phyloP scores from a whole-genome alignment of 2,113 vertebrate genomes.

The Silurus glanis region DNA sequence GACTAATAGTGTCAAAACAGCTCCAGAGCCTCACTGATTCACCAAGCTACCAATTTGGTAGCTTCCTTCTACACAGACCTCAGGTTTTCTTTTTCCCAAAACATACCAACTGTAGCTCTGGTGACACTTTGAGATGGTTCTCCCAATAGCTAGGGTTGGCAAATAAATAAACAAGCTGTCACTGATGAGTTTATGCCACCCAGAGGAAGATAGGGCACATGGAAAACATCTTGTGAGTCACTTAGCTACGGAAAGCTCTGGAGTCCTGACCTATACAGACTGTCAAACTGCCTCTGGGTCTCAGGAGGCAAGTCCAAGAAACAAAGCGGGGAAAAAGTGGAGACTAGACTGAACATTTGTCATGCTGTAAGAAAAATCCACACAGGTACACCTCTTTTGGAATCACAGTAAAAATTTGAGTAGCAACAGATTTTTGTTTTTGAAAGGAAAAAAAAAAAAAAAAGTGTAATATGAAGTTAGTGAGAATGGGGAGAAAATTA shows the following conservation, averaged over 20 bases:
- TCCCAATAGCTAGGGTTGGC: not conserved
- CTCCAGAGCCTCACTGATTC: not conserved
- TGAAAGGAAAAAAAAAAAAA: not conserved
- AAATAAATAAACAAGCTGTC: conserved; percentile 33
- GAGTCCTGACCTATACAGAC: conserved; percentile 51
- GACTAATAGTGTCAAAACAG: not conserved
- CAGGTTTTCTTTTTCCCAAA: not conserved
- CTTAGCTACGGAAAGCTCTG: conserved; percentile 35
- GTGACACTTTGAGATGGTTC: not conserved
- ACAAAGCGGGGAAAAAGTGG: conserved; percentile 33
- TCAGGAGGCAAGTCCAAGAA: conserved; percentile 42
- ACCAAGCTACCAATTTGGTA: not conserved
- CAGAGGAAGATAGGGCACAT: conserved; percentile 35
- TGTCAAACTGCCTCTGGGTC: conserved; percentile 49
- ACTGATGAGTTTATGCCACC: conserved; percentile 20
- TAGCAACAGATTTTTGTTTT: conserved; percentile 1
- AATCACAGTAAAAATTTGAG: conserved; percentile 25
- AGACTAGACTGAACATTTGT: conserved; percentile 6
- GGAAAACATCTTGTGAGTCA: conserved; percentile 30
- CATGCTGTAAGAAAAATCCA: not conserved
- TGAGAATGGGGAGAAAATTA: not conserved
- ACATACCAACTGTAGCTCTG: not conserved
- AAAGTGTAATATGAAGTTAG: not conserved
- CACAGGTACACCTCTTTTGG: not conserved
- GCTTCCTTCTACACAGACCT: not conserved